Percentiles rank a stretch among this genome's conserved stretches.
These are phyloP conservation scores for Sebastes flavidus DNA, from an alignment of 2,797 vertebrate genomes.

Conservation along the genomic window DNA sequence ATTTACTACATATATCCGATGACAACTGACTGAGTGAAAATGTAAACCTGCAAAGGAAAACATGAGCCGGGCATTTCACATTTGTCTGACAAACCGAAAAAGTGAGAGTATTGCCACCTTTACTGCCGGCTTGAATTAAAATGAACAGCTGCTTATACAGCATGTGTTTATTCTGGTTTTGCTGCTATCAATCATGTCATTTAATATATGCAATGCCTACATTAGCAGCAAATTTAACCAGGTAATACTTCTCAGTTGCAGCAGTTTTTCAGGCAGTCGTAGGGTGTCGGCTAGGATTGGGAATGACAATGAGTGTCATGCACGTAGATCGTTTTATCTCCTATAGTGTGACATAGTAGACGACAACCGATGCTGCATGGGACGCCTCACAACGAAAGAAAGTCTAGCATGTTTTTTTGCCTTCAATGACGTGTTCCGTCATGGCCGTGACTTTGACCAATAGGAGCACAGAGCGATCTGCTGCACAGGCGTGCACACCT, in stretches of 20 bases:
- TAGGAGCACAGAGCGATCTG: too few relatives aligned
- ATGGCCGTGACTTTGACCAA: too few relatives aligned
- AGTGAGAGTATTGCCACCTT: background rate
- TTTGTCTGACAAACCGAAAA: background rate
- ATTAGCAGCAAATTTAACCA: background rate
- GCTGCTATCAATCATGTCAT: background rate
- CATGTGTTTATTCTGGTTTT: background rate
- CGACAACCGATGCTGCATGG: too few relatives aligned
- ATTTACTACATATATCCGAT: slow-evolving; percentile 35
- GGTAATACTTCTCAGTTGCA: background rate
- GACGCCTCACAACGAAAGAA: too few relatives aligned
- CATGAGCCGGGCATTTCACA: background rate
- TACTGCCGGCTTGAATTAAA: background rate
- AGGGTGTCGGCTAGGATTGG: too few relatives aligned
- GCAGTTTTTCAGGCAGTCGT: background rate
- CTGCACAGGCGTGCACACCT: too few relatives aligned
- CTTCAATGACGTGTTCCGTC: too few relatives aligned
- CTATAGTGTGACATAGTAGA: too few relatives aligned
- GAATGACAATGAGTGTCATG: too few relatives aligned
- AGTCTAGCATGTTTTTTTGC: too few relatives aligned
- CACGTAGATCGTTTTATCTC: too few relatives aligned
- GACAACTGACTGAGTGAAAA: slow-evolving; percentile 23
- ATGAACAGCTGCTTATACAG: slow-evolving; percentile 1
- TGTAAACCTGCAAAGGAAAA: slow-evolving; percentile 14
- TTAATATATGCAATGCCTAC: background rate